These are phyloP conservation scores for Encarsia formosa DNA, from an alignment of 2,888 invertebrate genomes.

Conservation along the genomic window DNA sequence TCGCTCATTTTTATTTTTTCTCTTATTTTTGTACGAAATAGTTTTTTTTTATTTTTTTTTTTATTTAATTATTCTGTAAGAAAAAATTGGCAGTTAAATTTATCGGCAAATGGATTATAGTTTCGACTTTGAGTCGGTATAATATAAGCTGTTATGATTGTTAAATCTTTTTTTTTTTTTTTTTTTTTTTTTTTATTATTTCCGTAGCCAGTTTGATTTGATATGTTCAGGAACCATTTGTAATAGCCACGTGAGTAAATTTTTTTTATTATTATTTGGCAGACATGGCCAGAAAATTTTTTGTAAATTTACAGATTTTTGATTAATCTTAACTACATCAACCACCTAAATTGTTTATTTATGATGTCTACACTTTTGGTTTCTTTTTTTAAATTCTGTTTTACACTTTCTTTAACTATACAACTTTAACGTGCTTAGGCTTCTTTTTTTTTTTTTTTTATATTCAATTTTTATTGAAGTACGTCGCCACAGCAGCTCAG, in stretches of 20 bases:
- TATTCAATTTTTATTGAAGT: not conserved
- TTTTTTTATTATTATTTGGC: not conserved
- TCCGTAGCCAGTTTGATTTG: slow-evolving; percentile 30
- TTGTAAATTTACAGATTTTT: slow-evolving; percentile 20
- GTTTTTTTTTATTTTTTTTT: slow-evolving; percentile 14
- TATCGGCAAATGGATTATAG: slow-evolving; percentile 4
- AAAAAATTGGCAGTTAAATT: slow-evolving; percentile 8
- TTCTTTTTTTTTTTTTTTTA: slow-evolving; percentile 4
- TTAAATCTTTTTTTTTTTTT: slow-evolving; percentile 14
- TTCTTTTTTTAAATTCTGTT: slow-evolving; percentile 9
- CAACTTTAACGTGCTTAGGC: slow-evolving; percentile 16
- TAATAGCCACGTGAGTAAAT: slow-evolving; percentile 8
- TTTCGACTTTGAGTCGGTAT: too few species aligned
- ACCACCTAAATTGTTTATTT: slow-evolving; percentile 33
- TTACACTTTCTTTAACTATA: slow-evolving; percentile 30
- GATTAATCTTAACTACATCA: slow-evolving; percentile 32
- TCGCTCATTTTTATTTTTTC: slow-evolving; percentile 24
- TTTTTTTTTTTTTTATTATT: not conserved
- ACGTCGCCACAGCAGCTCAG: too few species aligned
- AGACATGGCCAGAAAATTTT: slow-evolving; percentile 6
- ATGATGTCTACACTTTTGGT: slow-evolving; percentile 17
- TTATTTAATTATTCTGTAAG: slow-evolving; percentile 11
- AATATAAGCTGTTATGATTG: slow-evolving; percentile 11
- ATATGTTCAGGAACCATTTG: slow-evolving; percentile 40
- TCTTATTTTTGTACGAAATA: slow-evolving; percentile 23